A percentile compares a stretch with the other conserved stretches of the same genome.
phyloP scores from a whole-genome alignment of 2,113 vertebrate species.

The Lanius collurio region DNA sequence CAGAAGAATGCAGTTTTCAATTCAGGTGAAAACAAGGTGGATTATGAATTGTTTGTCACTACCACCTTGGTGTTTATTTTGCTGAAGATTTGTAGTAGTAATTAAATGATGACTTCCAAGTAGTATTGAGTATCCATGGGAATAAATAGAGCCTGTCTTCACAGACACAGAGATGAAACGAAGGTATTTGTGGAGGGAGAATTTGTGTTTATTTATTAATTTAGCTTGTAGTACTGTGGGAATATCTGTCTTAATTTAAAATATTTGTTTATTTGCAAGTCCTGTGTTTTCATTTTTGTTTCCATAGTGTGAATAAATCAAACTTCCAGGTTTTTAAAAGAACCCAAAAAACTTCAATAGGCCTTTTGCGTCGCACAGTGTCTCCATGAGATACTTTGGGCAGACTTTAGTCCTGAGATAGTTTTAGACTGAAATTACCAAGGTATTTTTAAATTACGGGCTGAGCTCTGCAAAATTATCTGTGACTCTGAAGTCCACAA shows the following conservation, averaged over 20 bases:
- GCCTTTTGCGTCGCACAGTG: background rate
- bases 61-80: background rate
- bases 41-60: slow-evolving; percentile 21
- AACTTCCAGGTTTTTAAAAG: background rate
- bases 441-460: background rate
- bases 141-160: slow-evolving; percentile 19
- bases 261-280: slow-evolving; percentile 9
- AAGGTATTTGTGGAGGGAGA: background rate
- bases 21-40: background rate
- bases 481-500: background rate
- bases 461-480: background rate
- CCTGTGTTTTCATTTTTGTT: background rate
- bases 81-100: slow-evolving; percentile 17
- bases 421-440: background rate
- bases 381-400: background rate
- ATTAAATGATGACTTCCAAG: slow-evolving; percentile 24
- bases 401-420: background rate
- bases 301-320: background rate
- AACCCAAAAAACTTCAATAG: background rate
- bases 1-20: background rate
- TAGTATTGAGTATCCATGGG: background rate
- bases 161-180: background rate
- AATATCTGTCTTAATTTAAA: slow-evolving; percentile 24
- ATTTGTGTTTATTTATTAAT: background rate
- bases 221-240: background rate